These are phyloP conservation scores for Gadus chalcogrammus DNA, from an alignment of 2,113 vertebrate species.

Conservation along the genomic window DNA sequence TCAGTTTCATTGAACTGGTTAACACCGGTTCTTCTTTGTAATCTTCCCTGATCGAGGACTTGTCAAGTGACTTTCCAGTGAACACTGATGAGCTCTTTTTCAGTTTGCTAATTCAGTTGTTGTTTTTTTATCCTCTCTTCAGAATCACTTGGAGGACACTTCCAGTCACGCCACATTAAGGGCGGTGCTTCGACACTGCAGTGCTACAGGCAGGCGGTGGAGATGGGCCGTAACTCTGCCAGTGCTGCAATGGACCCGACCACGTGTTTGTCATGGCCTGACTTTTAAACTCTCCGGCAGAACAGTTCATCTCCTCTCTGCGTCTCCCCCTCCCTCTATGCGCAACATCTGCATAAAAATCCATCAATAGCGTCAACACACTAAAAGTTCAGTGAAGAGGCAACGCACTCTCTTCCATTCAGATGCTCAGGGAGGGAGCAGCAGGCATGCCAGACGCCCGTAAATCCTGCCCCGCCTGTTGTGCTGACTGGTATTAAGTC, in stretches of 20 bases:
- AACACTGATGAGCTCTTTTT: neutral
- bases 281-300: constrained; percentile 11
- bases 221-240: constrained; percentile 9
- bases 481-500: constrained; percentile 29
- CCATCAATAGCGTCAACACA: neutral
- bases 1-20: neutral
- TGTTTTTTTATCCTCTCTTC: too few relatives aligned
- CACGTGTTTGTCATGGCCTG: constrained; percentile 25
- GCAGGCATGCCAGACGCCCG: constrained; percentile 16
- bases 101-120: neutral
- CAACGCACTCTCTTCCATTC: neutral
- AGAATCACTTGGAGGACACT: constrained; percentile 11
- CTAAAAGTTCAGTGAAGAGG: neutral
- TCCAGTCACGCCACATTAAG: neutral
- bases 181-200: neutral
- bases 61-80: neutral
- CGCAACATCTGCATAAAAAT: constrained; percentile 10
- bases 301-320: neutral
- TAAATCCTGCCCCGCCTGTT: constrained; percentile 42
- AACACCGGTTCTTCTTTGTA: too few relatives aligned
- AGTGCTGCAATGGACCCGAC: constrained; percentile 21
- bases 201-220: too few relatives aligned
- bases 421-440: too few relatives aligned
- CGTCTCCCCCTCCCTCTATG: constrained; percentile 1
- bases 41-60: too few relatives aligned